Evolutionary conservation across 2,797 vertebrate species (phyloP).

Genomic region (Phalloptychus januarius): DNA sequence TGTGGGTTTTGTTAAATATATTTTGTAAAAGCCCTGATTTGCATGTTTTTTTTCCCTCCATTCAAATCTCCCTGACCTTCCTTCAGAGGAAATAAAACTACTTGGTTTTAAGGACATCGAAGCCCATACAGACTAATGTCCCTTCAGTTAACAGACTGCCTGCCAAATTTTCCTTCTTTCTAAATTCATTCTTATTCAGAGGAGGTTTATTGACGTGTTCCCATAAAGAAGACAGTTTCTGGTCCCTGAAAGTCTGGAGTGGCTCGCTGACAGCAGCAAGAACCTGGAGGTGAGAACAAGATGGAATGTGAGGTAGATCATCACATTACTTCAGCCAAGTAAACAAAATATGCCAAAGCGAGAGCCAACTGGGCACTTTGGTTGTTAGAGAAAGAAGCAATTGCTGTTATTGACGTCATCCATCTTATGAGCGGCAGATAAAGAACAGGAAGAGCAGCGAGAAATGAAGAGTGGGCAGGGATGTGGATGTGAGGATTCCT

Average conservation of each 20-base stretch:
- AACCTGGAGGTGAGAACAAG: conserved; percentile 14
- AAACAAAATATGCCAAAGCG: conserved; percentile 27
- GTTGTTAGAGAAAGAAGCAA: conserved; percentile 20
- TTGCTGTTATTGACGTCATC: conserved; percentile 35
- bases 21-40: background rate
- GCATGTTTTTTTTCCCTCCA: background rate
- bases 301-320: background rate
- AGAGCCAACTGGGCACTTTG: conserved; percentile 5
- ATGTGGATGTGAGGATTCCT: background rate
- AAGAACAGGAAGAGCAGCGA: background rate
- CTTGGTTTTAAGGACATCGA: background rate
- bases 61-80: background rate
- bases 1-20: background rate
- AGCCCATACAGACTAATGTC: conserved; percentile 15
- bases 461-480: background rate
- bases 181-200: conserved; percentile 30
- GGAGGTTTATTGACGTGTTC: conserved; percentile 23
- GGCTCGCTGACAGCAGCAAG: conserved; percentile 24
- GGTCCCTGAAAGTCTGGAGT: conserved; percentile 27
- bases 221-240: conserved; percentile 58
- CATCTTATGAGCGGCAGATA: background rate
- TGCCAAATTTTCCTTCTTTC: conserved; percentile 27
- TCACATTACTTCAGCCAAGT: background rate
- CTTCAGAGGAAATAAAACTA: background rate
- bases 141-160: conserved; percentile 18